A percentile compares a stretch with the other conserved stretches of the same genome.
phyloP scores from a whole-genome alignment of 1,140 invertebrate genomes.

The Drosophila pectinifera region DNA sequence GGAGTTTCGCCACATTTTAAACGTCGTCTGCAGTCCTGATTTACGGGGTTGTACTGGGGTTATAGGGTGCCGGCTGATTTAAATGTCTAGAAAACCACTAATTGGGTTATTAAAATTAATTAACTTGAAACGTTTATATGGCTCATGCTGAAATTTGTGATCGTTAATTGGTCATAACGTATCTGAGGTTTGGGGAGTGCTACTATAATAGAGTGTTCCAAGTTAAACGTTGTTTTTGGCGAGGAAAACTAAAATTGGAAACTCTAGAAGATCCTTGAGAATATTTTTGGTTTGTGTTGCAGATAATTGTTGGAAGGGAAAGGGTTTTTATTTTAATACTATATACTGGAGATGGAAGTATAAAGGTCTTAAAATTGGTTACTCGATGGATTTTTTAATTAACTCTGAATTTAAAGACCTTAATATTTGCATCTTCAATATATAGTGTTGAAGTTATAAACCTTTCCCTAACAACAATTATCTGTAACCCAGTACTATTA shows the following conservation, averaged over 20 bases:
- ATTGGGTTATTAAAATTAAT: constrained; percentile 34
- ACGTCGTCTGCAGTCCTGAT: constrained; percentile 3
- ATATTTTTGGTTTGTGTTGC: no score
- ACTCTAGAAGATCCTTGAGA: background rate
- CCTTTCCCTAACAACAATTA: no score
- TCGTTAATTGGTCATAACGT: constrained; percentile 17
- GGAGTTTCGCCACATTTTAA: constrained; percentile 2
- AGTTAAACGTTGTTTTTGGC: background rate
- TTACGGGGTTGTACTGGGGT: background rate
- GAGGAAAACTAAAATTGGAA: background rate
- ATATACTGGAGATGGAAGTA: no score
- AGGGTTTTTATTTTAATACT: no score
- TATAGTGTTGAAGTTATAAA: no score
- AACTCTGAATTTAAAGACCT: no score
- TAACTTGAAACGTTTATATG: constrained; percentile 15
- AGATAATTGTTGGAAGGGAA: no score
- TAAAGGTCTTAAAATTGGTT: no score
- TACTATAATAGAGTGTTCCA: background rate
- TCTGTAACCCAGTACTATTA: no score
- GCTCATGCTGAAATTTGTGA: constrained; percentile 10
- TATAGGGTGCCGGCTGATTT: constrained; percentile 2
- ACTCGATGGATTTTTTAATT: no score
- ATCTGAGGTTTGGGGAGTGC: background rate
- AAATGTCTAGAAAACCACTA: constrained; percentile 13
- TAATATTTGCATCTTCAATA: no score